Evolutionary conservation across 2,888 invertebrate species (phyloP).

Genomic region (Rhogogaster chlorosoma): DNA sequence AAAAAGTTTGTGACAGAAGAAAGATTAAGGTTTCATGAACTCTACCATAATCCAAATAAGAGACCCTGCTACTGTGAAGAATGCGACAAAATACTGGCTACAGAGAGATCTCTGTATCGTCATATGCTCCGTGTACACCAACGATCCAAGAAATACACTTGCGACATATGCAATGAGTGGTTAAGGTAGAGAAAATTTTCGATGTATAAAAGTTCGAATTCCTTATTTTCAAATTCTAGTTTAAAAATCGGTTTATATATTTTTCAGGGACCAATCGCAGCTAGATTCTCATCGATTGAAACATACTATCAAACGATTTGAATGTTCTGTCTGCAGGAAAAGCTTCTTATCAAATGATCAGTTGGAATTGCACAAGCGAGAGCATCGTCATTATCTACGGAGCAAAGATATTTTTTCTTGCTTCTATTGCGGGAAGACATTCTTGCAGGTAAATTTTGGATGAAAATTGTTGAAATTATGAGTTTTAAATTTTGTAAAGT

Average conservation of each 20-base stretch:
- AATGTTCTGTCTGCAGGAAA: neutral
- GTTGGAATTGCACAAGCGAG: neutral
- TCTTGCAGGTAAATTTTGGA: neutral
- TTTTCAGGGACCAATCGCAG: neutral
- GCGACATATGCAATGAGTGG: slow-evolving; percentile 57
- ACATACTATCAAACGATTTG: neutral
- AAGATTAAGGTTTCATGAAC: slow-evolving; percentile 57
- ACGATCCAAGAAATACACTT: slow-evolving; percentile 52
- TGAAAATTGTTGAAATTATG: neutral
- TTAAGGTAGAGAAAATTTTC: slow-evolving; percentile 45
- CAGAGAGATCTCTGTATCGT: slow-evolving; percentile 50
- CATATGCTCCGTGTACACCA: slow-evolving; percentile 43
- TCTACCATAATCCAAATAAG: slow-evolving; percentile 51
- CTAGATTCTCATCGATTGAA: neutral
- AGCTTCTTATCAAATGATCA: neutral
- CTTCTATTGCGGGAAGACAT: neutral
- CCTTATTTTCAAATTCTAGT: neutral
- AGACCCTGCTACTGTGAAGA: slow-evolving; percentile 51
- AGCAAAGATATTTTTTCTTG: neutral
- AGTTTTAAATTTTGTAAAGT: neutral
- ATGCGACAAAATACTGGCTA: slow-evolving; percentile 46
- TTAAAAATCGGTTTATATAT: neutral
- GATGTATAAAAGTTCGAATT: neutral
- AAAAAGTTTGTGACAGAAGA: slow-evolving; percentile 56
- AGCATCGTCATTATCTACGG: neutral